Conservation (phyloP, 2,113 vertebrate species). For the Typhlomys cinereus region DNA sequence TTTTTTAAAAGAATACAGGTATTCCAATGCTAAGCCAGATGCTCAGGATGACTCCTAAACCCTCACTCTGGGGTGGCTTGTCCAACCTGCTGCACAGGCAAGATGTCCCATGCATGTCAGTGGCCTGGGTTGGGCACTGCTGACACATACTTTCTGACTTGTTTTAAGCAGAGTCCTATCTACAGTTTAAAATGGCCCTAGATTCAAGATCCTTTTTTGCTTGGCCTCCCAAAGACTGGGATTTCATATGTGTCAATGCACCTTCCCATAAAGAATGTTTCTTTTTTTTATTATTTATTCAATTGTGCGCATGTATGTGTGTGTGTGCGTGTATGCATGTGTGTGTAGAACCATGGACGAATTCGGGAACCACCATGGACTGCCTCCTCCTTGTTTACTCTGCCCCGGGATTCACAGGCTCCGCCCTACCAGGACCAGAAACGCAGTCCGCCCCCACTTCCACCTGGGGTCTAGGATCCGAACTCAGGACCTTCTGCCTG, state of each 20-base stretch:
- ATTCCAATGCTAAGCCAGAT: not conserved
- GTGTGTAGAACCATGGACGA: too few relatives aligned
- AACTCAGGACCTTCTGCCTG: too few relatives aligned
- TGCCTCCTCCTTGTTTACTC: too few relatives aligned
- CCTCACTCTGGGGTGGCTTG: not conserved
- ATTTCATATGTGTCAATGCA: not conserved
- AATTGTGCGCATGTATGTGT: not conserved
- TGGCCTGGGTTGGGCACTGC: too few relatives aligned
- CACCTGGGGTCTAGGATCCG: too few relatives aligned
- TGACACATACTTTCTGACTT: not conserved
- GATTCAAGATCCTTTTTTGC: not conserved
- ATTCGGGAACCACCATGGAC: too few relatives aligned
- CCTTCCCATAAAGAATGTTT: not conserved
- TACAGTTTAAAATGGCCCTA: not conserved
- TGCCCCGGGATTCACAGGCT: too few relatives aligned
- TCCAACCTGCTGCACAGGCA: not conserved
- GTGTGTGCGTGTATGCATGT: too few relatives aligned
- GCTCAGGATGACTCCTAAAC: not conserved
- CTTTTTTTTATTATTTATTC: not conserved
- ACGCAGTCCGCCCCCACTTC: too few relatives aligned
- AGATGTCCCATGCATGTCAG: not conserved
- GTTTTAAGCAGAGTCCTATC: not conserved
- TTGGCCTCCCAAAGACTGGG: not conserved
- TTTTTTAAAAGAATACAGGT: not conserved
- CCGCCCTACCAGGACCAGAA: too few relatives aligned